These are phyloP conservation scores for Brienomyrus brachyistius DNA, from an alignment of 2,113 vertebrate genomes.

Conservation along the genomic window DNA sequence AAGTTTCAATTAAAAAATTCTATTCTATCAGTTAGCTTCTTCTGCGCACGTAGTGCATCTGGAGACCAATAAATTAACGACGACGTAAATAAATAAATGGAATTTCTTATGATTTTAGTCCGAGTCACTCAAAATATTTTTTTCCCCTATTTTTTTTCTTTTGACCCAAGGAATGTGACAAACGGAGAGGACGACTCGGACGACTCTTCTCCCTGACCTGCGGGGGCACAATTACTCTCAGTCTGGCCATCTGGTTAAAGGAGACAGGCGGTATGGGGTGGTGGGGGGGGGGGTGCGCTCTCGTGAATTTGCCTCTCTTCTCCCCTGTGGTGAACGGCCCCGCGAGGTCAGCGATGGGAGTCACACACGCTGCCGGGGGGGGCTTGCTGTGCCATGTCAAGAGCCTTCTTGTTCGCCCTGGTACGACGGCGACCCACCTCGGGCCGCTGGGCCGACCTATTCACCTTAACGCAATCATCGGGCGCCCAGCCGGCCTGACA, in stretches of 20 bases:
- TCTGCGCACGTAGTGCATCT: neutral
- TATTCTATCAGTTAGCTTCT: neutral
- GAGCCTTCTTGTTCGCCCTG: neutral
- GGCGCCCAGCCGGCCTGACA: neutral
- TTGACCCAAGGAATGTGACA: constrained; percentile 1
- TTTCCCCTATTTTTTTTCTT: neutral
- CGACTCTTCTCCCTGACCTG: neutral
- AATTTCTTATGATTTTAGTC: neutral
- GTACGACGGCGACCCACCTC: neutral
- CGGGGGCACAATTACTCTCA: neutral
- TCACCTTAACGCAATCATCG: neutral
- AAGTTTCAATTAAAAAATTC: neutral
- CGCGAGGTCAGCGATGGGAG: neutral
- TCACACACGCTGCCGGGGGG: neutral
- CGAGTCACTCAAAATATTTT: neutral
- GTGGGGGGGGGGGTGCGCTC: neutral
- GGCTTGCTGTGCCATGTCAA: neutral
- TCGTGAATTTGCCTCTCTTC: neutral
- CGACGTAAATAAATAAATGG: neutral
- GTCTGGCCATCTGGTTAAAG: constrained; percentile 7
- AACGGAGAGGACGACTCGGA: neutral
- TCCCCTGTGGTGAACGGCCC: neutral
- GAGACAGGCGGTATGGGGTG: neutral
- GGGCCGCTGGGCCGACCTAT: neutral
- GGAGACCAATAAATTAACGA: neutral